A percentile compares a stretch with the other conserved stretches of the same genome.
These are phyloP conservation scores for Drosophila testacea DNA, from an alignment of 2,888 invertebrate genomes.

Conservation along the genomic window DNA sequence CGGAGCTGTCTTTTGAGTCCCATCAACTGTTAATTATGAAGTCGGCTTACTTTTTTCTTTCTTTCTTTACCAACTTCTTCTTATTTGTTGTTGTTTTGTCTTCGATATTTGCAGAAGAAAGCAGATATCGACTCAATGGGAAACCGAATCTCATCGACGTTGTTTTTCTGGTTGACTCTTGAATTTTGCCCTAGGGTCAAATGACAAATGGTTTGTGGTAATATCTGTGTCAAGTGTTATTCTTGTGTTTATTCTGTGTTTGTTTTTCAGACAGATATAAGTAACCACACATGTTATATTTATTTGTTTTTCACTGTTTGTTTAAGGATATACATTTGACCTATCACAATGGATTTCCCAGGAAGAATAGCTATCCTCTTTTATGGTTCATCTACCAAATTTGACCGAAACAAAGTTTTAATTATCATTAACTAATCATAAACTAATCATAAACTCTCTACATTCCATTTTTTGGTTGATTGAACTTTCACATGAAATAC, in stretches of 20 bases:
- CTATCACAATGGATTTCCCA: not conserved
- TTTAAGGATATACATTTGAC: not conserved
- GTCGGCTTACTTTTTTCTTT: slow-evolving; percentile 35
- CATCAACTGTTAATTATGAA: slow-evolving; percentile 68
- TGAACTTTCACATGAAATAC: slow-evolving; percentile 42
- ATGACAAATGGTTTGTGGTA: slow-evolving; percentile 12
- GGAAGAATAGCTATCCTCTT: not conserved
- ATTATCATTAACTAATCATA: slow-evolving; percentile 35
- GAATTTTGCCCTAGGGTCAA: slow-evolving; percentile 56
- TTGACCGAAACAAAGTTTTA: slow-evolving; percentile 3
- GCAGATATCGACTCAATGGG: slow-evolving; percentile 38
- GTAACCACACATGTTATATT: not conserved
- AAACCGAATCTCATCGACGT: slow-evolving; percentile 17
- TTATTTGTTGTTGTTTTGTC: slow-evolving; percentile 38
- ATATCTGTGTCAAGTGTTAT: slow-evolving; percentile 43
- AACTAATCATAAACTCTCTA: too few species aligned
- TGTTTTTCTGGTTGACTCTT: slow-evolving; percentile 43
- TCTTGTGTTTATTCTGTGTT: slow-evolving; percentile 2
- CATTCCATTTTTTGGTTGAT: slow-evolving; percentile 42
- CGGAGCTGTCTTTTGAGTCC: slow-evolving; percentile 44
- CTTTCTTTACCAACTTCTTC: not conserved
- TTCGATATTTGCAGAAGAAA: slow-evolving; percentile 62
- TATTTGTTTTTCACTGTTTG: not conserved
- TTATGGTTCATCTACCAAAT: not conserved
- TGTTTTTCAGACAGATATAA: slow-evolving; percentile 2